Conservation (phyloP, 2,113 vertebrate genomes). For the Indri indri region DNA sequence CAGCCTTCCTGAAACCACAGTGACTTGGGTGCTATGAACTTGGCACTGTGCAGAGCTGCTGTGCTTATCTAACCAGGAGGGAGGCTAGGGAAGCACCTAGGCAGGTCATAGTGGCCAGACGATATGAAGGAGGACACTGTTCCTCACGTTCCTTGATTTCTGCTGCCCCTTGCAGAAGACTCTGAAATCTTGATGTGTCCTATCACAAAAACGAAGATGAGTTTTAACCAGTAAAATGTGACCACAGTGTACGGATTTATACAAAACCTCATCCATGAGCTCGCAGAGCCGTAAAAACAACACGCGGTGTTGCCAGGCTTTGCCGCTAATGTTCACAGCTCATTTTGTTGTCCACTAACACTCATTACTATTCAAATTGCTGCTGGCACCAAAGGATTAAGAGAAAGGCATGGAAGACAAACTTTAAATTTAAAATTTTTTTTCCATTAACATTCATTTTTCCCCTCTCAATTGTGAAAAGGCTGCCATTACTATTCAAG, state of each 20-base stretch:
- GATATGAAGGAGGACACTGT: background rate
- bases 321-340: background rate
- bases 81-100: background rate
- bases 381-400: background rate
- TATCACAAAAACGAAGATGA: background rate
- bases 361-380: background rate
- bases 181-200: background rate
- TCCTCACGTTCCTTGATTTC: background rate
- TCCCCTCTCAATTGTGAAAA: background rate
- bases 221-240: background rate
- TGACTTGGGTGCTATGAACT: background rate
- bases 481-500: background rate
- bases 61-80: no score
- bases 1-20: slow-evolving; percentile 33
- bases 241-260: background rate
- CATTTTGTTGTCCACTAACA: background rate
- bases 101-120: background rate
- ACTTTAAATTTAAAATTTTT: background rate
- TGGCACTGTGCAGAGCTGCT: background rate
- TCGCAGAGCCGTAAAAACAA: background rate
- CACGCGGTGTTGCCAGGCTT: background rate
- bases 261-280: background rate
- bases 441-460: background rate
- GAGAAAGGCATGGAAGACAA: background rate
- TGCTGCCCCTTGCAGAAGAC: background rate